Evolutionary conservation across 2,113 vertebrate species (phyloP).

Genomic region (Cervus canadensis): DNA sequence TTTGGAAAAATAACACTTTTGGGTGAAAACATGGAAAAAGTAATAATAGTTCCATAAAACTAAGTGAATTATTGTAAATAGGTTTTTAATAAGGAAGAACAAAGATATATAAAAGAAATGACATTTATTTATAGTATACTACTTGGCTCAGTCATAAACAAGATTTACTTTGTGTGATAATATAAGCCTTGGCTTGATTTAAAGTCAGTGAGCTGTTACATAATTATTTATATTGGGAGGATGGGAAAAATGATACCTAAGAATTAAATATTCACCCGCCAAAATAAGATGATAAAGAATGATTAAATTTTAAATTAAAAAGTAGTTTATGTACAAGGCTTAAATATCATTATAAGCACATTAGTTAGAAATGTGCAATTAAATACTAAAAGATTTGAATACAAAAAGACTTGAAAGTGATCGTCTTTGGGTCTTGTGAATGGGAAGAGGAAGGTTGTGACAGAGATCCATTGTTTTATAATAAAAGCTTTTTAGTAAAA

Average conservation of each 20-base stretch:
- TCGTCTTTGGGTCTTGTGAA: neutral
- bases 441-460: neutral
- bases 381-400: constrained; percentile 4
- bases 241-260: neutral
- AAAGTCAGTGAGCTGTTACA: neutral
- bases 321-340: neutral
- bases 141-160: neutral
- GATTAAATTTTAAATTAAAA: neutral
- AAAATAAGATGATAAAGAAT: neutral
- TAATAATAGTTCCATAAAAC: neutral
- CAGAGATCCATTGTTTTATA: neutral
- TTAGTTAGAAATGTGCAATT: neutral
- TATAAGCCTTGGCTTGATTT: constrained; percentile 14
- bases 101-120: constrained; percentile 14
- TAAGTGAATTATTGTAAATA: neutral
- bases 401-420: neutral
- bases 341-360: neutral
- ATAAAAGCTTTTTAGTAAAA: neutral
- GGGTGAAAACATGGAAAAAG: constrained; percentile 6
- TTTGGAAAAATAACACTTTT: neutral
- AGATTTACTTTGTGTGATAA: constrained; percentile 18
- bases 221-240: neutral
- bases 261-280: neutral
- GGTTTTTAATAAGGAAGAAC: neutral
- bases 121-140: constrained; percentile 7